Conservation (phyloP, 2,888 invertebrate genomes). For the Strigamia maritima region DNA sequence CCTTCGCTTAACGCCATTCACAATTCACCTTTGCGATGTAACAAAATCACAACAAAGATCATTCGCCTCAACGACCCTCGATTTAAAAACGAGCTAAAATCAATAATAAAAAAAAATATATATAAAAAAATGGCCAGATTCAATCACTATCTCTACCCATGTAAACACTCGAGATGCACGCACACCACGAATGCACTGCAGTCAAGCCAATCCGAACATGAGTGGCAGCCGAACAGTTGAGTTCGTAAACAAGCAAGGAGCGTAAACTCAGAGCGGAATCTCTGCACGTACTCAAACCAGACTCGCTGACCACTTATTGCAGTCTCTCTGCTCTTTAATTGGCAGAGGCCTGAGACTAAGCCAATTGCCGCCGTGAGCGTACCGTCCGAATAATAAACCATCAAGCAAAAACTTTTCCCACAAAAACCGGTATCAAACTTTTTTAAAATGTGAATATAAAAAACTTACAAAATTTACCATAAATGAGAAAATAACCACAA, state of each 20-base stretch:
- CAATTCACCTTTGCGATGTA: background rate
- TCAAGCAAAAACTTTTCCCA: background rate
- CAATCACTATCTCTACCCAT: background rate
- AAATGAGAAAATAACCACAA: too few species aligned
- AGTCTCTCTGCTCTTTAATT: conserved; percentile 21
- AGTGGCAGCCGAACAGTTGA: background rate
- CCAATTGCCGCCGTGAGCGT: background rate
- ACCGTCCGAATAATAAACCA: conserved; percentile 26
- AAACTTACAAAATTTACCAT: too few species aligned
- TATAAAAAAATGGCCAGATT: background rate
- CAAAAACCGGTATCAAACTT: background rate
- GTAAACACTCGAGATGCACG: conserved; percentile 24
- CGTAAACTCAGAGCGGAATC: conserved; percentile 17
- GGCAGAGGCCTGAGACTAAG: conserved; percentile 17
- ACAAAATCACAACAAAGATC: background rate
- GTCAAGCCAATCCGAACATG: conserved; percentile 9
- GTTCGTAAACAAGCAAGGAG: conserved; percentile 13
- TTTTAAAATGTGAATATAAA: background rate
- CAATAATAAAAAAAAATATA: background rate
- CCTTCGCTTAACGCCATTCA: background rate
- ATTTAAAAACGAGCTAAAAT: background rate
- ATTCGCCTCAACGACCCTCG: background rate
- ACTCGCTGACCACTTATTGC: conserved; percentile 32
- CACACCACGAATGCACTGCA: conserved; percentile 18
- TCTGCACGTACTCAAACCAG: conserved; percentile 17